phyloP scores from a whole-genome alignment of 2,888 invertebrate species.

The Drosophila crucigera region DNA sequence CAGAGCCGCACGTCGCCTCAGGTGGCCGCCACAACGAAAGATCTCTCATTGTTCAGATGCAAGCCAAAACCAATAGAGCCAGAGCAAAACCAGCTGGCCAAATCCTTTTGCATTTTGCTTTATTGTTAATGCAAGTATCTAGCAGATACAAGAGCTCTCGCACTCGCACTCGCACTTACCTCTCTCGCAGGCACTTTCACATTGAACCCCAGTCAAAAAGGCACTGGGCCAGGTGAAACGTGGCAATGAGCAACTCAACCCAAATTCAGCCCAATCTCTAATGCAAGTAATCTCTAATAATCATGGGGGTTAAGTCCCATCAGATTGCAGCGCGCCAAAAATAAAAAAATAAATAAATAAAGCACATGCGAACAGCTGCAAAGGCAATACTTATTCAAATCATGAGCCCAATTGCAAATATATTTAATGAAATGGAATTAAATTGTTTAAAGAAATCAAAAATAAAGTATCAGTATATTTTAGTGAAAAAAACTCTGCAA shows the following conservation, averaged over 20 bases:
- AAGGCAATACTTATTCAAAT: slow-evolving; percentile 8
- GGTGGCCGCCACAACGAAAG: slow-evolving; percentile 56
- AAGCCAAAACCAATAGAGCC: neutral
- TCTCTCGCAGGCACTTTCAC: slow-evolving; percentile 61
- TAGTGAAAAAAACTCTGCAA: neutral
- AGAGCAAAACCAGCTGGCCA: slow-evolving; percentile 19
- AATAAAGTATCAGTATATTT: neutral
- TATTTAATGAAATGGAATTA: neutral
- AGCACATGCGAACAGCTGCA: slow-evolving; percentile 31
- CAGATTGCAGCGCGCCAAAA: slow-evolving; percentile 25
- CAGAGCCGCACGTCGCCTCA: slow-evolving; percentile 62
- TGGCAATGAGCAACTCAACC: slow-evolving; percentile 46
- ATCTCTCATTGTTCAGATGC: slow-evolving; percentile 56
- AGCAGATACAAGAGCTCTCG: slow-evolving; percentile 14
- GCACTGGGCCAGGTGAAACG: slow-evolving; percentile 63
- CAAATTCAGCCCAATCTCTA: slow-evolving; percentile 17
- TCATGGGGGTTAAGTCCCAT: slow-evolving; percentile 59
- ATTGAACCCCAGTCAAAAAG: slow-evolving; percentile 49
- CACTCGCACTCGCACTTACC: slow-evolving; percentile 16
- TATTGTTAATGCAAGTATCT: slow-evolving; percentile 21
- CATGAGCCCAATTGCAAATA: neutral
- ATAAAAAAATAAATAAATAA: neutral
- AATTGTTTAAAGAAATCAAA: no score
- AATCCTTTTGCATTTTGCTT: slow-evolving; percentile 22
- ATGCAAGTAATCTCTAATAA: slow-evolving; percentile 52